phyloP scores from a whole-genome alignment of 2,113 vertebrate genomes.

The Anhinga rufa region DNA sequence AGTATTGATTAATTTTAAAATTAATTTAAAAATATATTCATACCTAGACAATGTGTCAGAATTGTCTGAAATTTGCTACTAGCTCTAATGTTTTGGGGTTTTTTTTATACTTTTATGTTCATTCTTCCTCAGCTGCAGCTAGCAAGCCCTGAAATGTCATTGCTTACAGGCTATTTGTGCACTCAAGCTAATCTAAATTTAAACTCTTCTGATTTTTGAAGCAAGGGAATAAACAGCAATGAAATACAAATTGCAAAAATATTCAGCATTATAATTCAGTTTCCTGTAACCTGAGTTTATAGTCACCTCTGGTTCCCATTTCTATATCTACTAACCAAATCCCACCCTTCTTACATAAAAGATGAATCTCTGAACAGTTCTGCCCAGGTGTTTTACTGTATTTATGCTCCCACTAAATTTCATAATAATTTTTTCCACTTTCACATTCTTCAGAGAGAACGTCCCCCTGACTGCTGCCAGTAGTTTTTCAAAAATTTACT shows the following conservation, averaged over 20 bases:
- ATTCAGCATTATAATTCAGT: slow-evolving; percentile 18
- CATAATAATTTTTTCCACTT: not conserved
- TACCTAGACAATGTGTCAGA: not conserved
- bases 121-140: not conserved
- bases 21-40: not conserved
- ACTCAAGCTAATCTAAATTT: slow-evolving; percentile 8
- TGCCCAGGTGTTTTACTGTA: not conserved
- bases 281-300: not conserved
- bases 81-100: not conserved
- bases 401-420: slow-evolving; percentile 11
- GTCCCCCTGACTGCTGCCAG: not conserved
- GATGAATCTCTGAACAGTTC: not conserved
- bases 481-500: not conserved
- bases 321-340: not conserved
- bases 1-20: not conserved
- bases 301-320: slow-evolving; percentile 1
- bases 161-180: slow-evolving; percentile 1
- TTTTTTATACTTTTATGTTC: not conserved
- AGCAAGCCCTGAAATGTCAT: not conserved
- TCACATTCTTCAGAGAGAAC: not conserved
- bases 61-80: not conserved
- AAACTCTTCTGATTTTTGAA: slow-evolving; percentile 45
- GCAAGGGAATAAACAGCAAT: slow-evolving; percentile 28
- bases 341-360: not conserved
- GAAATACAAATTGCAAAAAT: slow-evolving; percentile 52